A percentile compares a stretch with the other conserved stretches of the same genome.
phyloP scores from a whole-genome alignment of 2,888 invertebrate species.

The Pimpla rufipes region DNA sequence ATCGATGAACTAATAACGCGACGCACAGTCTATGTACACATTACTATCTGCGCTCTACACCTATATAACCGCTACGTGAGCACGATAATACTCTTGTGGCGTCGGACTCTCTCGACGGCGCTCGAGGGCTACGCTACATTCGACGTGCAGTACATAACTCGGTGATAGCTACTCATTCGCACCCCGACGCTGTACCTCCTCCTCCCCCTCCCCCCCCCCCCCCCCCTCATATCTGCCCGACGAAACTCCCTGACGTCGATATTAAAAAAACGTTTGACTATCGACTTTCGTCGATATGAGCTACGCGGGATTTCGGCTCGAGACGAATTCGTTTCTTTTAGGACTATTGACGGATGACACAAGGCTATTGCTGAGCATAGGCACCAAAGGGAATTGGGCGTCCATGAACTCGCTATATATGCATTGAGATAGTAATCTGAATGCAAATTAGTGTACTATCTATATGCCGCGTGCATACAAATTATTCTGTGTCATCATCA shows the following conservation, averaged over 20 bases:
- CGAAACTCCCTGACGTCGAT: constrained; percentile 33
- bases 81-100: constrained; percentile 41
- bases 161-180: neutral
- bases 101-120: constrained; percentile 35
- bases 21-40: constrained; percentile 65
- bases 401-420: neutral
- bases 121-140: constrained; percentile 32
- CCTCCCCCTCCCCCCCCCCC: constrained; percentile 1
- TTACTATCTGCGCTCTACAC: constrained; percentile 56
- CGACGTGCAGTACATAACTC: constrained; percentile 4
- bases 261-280: constrained; percentile 44
- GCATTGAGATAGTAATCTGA: neutral
- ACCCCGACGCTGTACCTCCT: neutral
- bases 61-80: constrained; percentile 13
- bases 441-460: constrained; percentile 7
- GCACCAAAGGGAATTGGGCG: neutral
- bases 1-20: constrained; percentile 72
- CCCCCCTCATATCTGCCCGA: neutral
- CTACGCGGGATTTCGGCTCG: constrained; percentile 1
- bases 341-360: no score
- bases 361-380: neutral
- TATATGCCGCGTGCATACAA: neutral
- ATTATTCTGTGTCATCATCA: constrained; percentile 3
- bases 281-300: constrained; percentile 31
- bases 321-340: no score